phyloP scores from a whole-genome alignment of 2,888 invertebrate species.

The Drosophila heteroneura region DNA sequence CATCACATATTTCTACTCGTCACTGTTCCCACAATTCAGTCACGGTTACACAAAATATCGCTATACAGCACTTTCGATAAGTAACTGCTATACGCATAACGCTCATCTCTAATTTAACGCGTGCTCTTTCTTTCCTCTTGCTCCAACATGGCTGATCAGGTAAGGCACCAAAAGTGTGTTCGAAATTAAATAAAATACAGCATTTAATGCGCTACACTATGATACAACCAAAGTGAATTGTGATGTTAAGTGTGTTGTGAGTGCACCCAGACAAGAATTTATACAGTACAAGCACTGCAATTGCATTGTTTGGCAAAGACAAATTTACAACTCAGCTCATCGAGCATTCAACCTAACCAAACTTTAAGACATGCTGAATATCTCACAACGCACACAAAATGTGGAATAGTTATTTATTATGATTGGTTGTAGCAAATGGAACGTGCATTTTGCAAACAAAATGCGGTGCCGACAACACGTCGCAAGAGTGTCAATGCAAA shows the following conservation, averaged over 20 bases:
- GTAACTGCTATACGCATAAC: conserved; percentile 33
- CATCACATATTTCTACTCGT: not conserved
- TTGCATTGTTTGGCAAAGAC: conserved; percentile 5
- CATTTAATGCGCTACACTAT: conserved; percentile 15
- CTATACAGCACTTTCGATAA: conserved; percentile 15
- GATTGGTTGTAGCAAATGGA: conserved; percentile 92
- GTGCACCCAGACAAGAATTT: not conserved
- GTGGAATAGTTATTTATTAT: conserved; percentile 28
- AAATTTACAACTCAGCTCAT: conserved; percentile 17
- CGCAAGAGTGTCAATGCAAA: conserved; percentile 92
- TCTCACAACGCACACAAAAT: conserved; percentile 30
- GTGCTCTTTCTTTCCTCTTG: conserved; percentile 83
- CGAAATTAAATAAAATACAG: conserved; percentile 47
- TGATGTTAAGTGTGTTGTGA: conserved; percentile 24
- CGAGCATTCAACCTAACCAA: conserved; percentile 70
- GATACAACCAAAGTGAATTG: conserved; percentile 14
- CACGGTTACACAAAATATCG: not conserved
- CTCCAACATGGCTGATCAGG: conserved; percentile 93
- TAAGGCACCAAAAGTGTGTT: conserved; percentile 85
- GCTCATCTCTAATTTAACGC: conserved; percentile 50
- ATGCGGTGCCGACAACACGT: conserved; percentile 96
- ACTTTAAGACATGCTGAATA: conserved; percentile 68
- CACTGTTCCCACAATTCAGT: not conserved
- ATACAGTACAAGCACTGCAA: not conserved
- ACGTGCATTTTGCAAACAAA: conserved; percentile 98